Evolutionary conservation across 2,888 invertebrate species (phyloP), one percentile per base, ranked within the genome.

Genomic region (Sepioteuthis lessoniana): DNA sequence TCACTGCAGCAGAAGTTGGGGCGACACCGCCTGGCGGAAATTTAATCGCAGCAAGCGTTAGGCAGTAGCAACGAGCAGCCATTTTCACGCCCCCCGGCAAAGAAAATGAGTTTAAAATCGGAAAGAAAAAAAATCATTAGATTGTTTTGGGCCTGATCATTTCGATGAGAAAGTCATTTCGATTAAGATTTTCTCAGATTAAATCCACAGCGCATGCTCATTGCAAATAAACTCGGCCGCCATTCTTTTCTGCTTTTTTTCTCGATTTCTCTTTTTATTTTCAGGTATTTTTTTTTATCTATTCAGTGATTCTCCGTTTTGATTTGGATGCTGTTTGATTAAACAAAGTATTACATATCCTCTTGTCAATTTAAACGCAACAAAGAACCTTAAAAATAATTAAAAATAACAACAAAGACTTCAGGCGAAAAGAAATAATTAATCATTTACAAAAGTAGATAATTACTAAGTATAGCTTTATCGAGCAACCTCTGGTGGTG

Each of bases 131-230:
- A 76, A 76, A n/a, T 76, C n/a, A 76, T 76, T n/a, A 76, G 76
- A 76, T 76, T 60, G 35, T 76, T 76, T 76, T n/a, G n/a, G n/a
- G n/a, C 16, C 16, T 76, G 76, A 76, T 76, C 76, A 76, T 76
- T 76, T 76, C 19, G 76, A 76, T 16, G 35, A 76, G n/a, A 35
- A n/a, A 76, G 76, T 76, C n/a, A 76, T 76, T 76, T 76, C n/a
- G 76, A 76, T 76, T 76, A 76, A 76, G 76, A 76, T 76, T 76
- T 76, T 76, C 76, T n/a, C 76, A 76, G 76, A 76, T 76, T 76
- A 76, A 76, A 76, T 76, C 16, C 76, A 76, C n/a, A n/a, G 76
- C n/a, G 35, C 42, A 42, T 35, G 35, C 76, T n/a, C 13, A 76
- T n/a, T n/a, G n/a, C n/a, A n/a, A 76, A 76, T n/a, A 10, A 76